Conservation (phyloP, 2,888 invertebrate genomes). For the Ferrisia virgata region DNA sequence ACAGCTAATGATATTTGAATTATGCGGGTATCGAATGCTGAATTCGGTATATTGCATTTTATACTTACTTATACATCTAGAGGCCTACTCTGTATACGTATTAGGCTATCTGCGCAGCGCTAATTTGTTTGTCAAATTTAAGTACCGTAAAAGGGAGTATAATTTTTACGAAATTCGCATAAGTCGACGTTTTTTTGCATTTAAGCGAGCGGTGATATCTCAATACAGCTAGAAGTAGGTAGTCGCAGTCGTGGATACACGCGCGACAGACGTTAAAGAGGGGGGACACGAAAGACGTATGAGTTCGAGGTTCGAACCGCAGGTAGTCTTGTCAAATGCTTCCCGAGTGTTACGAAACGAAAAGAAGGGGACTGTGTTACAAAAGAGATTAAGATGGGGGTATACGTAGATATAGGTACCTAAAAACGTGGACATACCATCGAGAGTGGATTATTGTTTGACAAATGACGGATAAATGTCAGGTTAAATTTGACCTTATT, state of each 20-base stretch:
- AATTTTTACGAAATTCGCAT: background rate
- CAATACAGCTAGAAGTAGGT: background rate
- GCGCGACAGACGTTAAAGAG: background rate
- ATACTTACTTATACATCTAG: background rate
- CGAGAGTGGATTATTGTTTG: background rate
- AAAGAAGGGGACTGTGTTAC: background rate
- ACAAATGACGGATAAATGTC: conserved; percentile 31
- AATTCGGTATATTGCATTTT: conserved; percentile 1
- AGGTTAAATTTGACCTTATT: conserved; percentile 20
- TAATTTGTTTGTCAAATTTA: conserved; percentile 26
- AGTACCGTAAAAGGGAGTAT: background rate
- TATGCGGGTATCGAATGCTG: conserved; percentile 30
- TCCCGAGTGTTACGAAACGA: background rate
- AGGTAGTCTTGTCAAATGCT: conserved; percentile 22
- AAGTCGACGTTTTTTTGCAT: conserved; percentile 10
- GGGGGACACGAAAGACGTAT: background rate
- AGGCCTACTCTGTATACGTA: no score
- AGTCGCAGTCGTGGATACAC: background rate
- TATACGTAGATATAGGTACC: background rate
- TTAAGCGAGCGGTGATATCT: background rate
- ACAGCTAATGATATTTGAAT: conserved; percentile 15
- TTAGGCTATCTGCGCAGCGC: background rate
- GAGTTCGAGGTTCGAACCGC: background rate
- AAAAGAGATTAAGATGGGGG: conserved; percentile 4
- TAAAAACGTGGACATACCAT: background rate